These are phyloP conservation scores for Tragopan temminckii DNA, from an alignment of 2,797 vertebrate species.

Conservation along the genomic window DNA sequence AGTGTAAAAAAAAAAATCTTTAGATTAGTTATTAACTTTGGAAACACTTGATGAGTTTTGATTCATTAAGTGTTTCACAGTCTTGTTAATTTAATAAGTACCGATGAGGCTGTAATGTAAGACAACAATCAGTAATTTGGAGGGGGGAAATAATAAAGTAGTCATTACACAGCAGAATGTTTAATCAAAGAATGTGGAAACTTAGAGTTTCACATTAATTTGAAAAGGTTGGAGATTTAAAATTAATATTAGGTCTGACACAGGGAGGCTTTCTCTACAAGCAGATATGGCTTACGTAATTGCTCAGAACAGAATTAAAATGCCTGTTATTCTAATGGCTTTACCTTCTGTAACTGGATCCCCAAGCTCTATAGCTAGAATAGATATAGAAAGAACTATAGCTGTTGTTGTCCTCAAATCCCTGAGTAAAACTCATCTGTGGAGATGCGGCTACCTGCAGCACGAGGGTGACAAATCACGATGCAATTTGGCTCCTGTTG, in stretches of 20 bases:
- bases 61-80: conserved; percentile 80
- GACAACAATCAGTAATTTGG: conserved; percentile 82
- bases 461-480: background rate
- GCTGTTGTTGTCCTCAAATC: background rate
- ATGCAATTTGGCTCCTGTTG: background rate
- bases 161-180: conserved; percentile 77
- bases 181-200: conserved; percentile 79
- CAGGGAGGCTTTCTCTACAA: conserved; percentile 42
- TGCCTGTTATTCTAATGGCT: conserved; percentile 41
- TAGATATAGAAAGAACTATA: conserved; percentile 33
- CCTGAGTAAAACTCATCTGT: background rate
- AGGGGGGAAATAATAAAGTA: conserved; percentile 73
- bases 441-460: background rate
- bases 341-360: conserved; percentile 30
- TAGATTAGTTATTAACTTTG: conserved; percentile 72
- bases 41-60: conserved; percentile 79
- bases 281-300: conserved; percentile 62
- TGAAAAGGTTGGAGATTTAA: conserved; percentile 72
- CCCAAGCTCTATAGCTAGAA: conserved; percentile 2
- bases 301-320: conserved; percentile 59
- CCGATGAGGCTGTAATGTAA: conserved; percentile 75
- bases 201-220: conserved; percentile 64
- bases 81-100: conserved; percentile 82
- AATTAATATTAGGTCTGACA: conserved; percentile 65
- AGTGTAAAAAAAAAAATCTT: conserved; percentile 20